Conservation (phyloP, 2,888 invertebrate genomes). For the Himalopsyche anomala region DNA sequence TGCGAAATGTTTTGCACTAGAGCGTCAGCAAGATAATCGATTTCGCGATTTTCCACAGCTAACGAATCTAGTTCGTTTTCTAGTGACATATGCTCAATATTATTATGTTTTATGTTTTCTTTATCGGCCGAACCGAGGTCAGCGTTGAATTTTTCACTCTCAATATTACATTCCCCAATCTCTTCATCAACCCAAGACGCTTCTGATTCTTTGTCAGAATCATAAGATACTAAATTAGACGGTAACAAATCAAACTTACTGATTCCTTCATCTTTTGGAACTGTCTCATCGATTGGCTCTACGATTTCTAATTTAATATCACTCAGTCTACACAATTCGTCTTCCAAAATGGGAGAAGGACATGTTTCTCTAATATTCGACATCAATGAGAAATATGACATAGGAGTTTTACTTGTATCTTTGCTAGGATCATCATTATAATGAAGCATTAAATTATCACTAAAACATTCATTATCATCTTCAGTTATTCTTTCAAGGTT, state of each 20-base stretch:
- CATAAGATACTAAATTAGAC: neutral
- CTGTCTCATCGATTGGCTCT: neutral
- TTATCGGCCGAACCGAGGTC: neutral
- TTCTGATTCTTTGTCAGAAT: neutral
- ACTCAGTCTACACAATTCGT: neutral
- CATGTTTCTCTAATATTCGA: neutral
- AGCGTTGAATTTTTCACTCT: neutral
- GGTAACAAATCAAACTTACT: neutral
- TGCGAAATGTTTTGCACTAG: neutral
- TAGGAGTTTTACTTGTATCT: neutral
- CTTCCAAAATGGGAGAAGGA: neutral
- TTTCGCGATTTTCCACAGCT: neutral
- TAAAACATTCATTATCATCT: neutral
- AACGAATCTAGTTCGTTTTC: neutral
- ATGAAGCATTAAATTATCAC: too few relatives aligned
- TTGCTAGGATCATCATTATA: neutral
- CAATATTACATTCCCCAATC: neutral
- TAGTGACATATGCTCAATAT: neutral
- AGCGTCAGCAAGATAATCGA: neutral
- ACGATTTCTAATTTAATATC: constrained; percentile 1
- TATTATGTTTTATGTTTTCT: neutral
- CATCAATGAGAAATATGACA: neutral
- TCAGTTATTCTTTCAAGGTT: constrained; percentile 3
- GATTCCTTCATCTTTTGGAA: neutral
- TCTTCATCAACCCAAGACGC: neutral